Base-by-base conservation (phyloP, 2,888 invertebrate species). In the Thyatira batis region DNA sequence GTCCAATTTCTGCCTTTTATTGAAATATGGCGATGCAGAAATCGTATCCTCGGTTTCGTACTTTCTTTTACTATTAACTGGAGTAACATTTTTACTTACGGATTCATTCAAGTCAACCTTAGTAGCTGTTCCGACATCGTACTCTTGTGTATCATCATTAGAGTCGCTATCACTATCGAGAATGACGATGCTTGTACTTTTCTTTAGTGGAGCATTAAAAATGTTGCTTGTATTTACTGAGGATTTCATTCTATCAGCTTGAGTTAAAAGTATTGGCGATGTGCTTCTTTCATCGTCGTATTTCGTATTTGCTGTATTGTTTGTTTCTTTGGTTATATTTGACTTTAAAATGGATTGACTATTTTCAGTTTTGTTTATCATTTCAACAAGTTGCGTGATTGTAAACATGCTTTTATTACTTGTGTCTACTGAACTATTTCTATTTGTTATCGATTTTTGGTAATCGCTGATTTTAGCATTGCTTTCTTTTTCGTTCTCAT, bases 331-430 rank as follows among this genome's bases (percentile, higher is more conserved):
- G 10, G 46, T 25, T 13, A 13, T 25, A 17, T 46, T 23, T 21
- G 45, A 20, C 17, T 46, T 27, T 10, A 27, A 23, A 23, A 57
- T 23, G 20, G 74, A 69, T 28, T 61, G 67, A 23, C 67, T 62
- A 51, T 63, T 60, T 45, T 75, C 70, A 11, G 77, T 71, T 71
- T 80, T 84, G 62, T 90, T 90, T 3, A 92, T 88, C 74, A 92
- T 84, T 58, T 91, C 83, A 23, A 92, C 84, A 21, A 90, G 73
- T 72, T 92, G 92, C 10, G 92, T 91, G 52, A 92, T 83, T 2
- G 92, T 86, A 43, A 91, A 81, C 82, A 92, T 80, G 57, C 89
- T 92, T 75, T 85, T 85, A 54, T 83, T 71, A 21, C 66, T 82
- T 33, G 71, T 79, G 33, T 82, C 70, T 44, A 65, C 55, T 43